These are phyloP conservation scores for Parotia lawesii DNA, from an alignment of 2,113 vertebrate species.

Conservation along the genomic window DNA sequence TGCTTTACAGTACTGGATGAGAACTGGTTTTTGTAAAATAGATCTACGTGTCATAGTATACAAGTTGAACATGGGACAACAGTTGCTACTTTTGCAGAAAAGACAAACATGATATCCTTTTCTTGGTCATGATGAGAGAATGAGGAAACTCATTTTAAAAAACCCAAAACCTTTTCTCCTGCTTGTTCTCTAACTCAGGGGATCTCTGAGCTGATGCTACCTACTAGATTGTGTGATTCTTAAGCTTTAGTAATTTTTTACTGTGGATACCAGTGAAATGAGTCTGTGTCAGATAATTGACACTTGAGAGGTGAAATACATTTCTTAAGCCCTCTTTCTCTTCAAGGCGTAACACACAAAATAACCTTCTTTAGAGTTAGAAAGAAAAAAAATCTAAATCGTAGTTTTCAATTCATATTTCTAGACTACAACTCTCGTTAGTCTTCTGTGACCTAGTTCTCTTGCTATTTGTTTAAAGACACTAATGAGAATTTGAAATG, in stretches of 20 bases:
- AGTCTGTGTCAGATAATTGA: neutral
- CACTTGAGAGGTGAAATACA: neutral
- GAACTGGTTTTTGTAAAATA: neutral
- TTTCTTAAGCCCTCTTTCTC: neutral
- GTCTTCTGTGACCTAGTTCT: constrained; percentile 16
- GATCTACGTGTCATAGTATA: neutral
- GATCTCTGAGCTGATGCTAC: neutral
- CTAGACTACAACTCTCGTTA: neutral
- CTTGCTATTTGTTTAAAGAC: neutral
- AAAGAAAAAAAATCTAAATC: neutral
- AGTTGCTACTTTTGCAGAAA: neutral
- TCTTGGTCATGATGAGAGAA: neutral
- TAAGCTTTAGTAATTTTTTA: neutral
- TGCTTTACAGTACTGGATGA: neutral
- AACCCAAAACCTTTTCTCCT: neutral
- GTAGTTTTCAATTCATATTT: neutral
- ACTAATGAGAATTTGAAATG: constrained; percentile 17
- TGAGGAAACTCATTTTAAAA: neutral
- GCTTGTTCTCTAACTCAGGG: neutral
- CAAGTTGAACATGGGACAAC: neutral
- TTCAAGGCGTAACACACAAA: neutral
- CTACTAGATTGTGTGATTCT: neutral
- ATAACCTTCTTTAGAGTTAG: neutral
- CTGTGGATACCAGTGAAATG: neutral
- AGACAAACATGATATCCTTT: neutral